These are phyloP conservation scores for Premnoplex brunnescens DNA, from an alignment of 2,797 vertebrate genomes.

Conservation along the genomic window DNA sequence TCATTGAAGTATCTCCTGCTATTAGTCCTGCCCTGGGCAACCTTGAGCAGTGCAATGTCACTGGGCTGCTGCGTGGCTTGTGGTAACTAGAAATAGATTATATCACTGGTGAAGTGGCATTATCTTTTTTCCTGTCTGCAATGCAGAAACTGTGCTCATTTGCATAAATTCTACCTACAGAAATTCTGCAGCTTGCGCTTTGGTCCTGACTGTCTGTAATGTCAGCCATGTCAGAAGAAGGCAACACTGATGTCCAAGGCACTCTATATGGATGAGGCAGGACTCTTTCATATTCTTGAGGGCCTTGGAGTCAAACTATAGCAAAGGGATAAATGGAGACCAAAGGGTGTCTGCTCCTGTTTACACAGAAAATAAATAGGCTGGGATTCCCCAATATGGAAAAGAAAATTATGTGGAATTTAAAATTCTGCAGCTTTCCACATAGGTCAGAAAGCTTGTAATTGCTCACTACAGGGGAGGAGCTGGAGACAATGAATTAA, in stretches of 20 bases:
- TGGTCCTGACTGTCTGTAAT: background rate
- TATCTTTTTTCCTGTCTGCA: background rate
- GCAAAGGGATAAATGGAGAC: background rate
- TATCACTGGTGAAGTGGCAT: background rate
- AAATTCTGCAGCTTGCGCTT: background rate
- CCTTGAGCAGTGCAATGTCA: background rate
- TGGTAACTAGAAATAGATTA: background rate
- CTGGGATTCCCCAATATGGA: background rate
- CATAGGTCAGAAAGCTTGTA: background rate
- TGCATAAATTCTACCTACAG: background rate
- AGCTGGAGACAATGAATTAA: background rate
- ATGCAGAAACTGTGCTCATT: background rate
- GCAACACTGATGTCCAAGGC: background rate
- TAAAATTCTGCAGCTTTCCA: background rate
- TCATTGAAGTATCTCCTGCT: background rate
- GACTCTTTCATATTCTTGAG: background rate
- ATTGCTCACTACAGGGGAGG: background rate
- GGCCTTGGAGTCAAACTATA: fast-evolving
- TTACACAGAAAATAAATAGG: background rate
- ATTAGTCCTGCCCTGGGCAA: background rate
- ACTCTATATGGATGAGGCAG: background rate
- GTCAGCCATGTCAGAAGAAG: background rate
- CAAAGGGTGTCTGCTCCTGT: background rate
- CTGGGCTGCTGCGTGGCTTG: background rate
- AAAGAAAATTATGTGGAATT: background rate